A percentile compares a stretch with the other conserved stretches of the same genome.
These are phyloP conservation scores for Pteronura brasiliensis DNA, from an alignment of 2,113 vertebrate genomes.

Conservation along the genomic window DNA sequence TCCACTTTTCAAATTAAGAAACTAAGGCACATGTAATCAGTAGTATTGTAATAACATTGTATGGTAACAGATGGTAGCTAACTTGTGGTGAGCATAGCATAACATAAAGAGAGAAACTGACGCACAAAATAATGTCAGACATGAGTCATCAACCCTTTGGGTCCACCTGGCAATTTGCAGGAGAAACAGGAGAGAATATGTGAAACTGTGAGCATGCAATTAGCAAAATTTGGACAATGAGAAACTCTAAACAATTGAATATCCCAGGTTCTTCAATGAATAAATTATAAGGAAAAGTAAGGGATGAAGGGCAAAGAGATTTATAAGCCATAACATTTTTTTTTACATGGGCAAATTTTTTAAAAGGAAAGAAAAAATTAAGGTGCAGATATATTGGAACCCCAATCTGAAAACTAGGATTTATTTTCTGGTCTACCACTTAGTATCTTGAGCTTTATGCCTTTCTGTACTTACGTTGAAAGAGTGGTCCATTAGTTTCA, in stretches of 20 bases:
- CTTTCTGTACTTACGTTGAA: not conserved
- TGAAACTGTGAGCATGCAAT: not conserved
- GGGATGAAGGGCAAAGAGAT: not conserved
- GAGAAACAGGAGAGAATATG: not conserved
- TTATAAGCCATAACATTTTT: not conserved
- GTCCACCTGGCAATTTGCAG: not conserved
- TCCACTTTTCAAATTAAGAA: slow-evolving; percentile 35
- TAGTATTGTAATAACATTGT: not conserved
- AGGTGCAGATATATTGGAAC: not conserved
- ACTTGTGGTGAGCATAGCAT: not conserved
- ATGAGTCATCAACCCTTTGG: not conserved
- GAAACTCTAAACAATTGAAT: not conserved
- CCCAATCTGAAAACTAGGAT: not conserved
- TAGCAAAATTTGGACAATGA: not conserved
- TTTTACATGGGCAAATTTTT: not conserved
- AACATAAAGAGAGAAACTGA: not conserved
- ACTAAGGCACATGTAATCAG: not conserved
- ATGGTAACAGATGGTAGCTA: not conserved
- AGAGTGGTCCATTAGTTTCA: not conserved
- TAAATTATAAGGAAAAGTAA: not conserved
- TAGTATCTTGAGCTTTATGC: not conserved
- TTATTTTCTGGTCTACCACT: not conserved
- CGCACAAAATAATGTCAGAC: not conserved
- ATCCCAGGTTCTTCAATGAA: not conserved
- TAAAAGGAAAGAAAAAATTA: not conserved